These are phyloP conservation scores for Nomada hirtipes DNA, from an alignment of 2,888 invertebrate species.

Conservation along the genomic window DNA sequence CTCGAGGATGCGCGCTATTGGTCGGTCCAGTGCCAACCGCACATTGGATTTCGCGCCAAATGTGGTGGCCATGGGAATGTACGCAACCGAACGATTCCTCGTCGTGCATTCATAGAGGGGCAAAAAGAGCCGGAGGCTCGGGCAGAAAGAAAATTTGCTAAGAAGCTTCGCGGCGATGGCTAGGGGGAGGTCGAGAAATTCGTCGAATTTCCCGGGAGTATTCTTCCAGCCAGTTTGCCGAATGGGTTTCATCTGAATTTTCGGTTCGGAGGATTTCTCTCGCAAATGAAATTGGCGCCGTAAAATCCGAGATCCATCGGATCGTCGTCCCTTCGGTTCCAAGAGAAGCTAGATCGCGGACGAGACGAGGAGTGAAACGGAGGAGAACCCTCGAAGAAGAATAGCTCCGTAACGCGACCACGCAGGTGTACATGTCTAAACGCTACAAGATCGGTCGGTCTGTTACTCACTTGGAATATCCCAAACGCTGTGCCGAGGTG, in stretches of 20 bases:
- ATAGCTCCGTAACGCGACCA: not conserved
- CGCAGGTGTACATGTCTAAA: not conserved
- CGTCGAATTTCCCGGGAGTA: slow-evolving; percentile 63
- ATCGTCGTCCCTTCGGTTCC: not conserved
- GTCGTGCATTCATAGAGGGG: slow-evolving; percentile 19
- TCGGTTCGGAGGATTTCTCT: slow-evolving; percentile 42
- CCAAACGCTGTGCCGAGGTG: slow-evolving; percentile 82
- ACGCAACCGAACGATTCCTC: slow-evolving; percentile 49
- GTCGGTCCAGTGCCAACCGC: slow-evolving; percentile 60
- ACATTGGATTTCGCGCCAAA: slow-evolving; percentile 70
- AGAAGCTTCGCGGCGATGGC: slow-evolving; percentile 8
- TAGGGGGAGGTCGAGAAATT: slow-evolving; percentile 35
- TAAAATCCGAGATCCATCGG: not conserved
- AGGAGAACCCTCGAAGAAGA: not conserved
- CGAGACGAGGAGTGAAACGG: not conserved
- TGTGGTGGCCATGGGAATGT: slow-evolving; percentile 43
- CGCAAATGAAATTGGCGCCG: not conserved
- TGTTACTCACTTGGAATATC: slow-evolving; percentile 82
- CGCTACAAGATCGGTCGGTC: not conserved
- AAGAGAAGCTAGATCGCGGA: not conserved
- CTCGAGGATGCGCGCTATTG: slow-evolving; percentile 49
- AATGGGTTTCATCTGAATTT: slow-evolving; percentile 56
- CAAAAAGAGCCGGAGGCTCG: not conserved
- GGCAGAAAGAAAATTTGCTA: slow-evolving; percentile 32
- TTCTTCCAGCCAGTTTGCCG: slow-evolving; percentile 45